phyloP scores from a whole-genome alignment of 2,888 invertebrate species.

The Hirtodrosophila duncani region DNA sequence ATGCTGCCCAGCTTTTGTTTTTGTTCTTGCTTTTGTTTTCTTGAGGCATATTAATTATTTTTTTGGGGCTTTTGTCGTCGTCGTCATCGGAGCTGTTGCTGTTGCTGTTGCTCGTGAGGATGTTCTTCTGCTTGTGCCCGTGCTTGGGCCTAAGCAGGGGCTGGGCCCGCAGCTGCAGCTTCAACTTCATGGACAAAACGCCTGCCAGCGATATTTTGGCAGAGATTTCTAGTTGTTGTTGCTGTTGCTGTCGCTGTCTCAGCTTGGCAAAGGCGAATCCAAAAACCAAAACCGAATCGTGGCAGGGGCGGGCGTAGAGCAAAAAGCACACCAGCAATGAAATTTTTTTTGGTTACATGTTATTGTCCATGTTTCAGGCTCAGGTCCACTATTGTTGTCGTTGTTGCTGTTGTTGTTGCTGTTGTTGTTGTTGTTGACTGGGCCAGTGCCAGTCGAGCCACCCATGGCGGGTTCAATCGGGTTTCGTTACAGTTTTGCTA shows the following conservation, averaged over 20 bases:
- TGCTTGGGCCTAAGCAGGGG: slow-evolving; percentile 44
- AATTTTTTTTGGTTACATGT: slow-evolving; percentile 68
- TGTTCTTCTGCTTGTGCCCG: slow-evolving; percentile 49
- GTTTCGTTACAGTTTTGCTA: slow-evolving; percentile 70
- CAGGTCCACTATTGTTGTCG: slow-evolving; percentile 38
- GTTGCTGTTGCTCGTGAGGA: slow-evolving; percentile 58
- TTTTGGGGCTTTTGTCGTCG: slow-evolving; percentile 59
- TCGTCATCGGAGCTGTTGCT: slow-evolving; percentile 43
- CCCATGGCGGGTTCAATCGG: slow-evolving; percentile 70
- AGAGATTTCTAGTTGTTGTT: slow-evolving; percentile 53
- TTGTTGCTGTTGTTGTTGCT: slow-evolving; percentile 28
- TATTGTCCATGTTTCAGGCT: slow-evolving; percentile 61
- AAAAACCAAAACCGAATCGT: slow-evolving; percentile 41
- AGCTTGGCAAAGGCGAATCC: slow-evolving; percentile 16
- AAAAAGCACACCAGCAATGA: slow-evolving; percentile 68
- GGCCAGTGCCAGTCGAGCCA: slow-evolving; percentile 41
- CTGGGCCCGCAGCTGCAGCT: slow-evolving; percentile 51
- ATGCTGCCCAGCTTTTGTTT: slow-evolving; percentile 39
- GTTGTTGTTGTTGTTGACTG: slow-evolving; percentile 38
- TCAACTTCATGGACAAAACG: slow-evolving; percentile 50
- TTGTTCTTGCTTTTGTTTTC: slow-evolving; percentile 24
- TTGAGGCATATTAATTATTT: slow-evolving; percentile 76
- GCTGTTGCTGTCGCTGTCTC: slow-evolving; percentile 24
- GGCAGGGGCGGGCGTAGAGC: slow-evolving; percentile 47
- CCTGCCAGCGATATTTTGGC: slow-evolving; percentile 68